Percentiles rank a stretch among this genome's conserved stretches.
Conservation (phyloP, 37 sponge, comb jelly and placozoan species). For the Geodia barretti region DNA sequence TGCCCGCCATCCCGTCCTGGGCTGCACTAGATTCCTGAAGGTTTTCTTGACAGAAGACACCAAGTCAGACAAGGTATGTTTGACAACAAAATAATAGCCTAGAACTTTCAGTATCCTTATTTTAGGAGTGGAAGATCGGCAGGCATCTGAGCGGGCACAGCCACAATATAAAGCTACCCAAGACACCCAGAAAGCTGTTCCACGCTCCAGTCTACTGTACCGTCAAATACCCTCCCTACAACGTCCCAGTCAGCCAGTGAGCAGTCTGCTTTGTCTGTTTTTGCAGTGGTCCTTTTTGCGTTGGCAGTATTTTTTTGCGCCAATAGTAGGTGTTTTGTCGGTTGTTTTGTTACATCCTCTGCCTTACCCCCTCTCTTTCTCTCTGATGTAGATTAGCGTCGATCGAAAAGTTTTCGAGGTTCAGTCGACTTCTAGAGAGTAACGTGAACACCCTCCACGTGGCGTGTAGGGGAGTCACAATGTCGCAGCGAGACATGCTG, state of each 20-base stretch:
- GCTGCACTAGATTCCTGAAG: constrained; percentile 49
- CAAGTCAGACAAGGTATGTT: constrained; percentile 69
- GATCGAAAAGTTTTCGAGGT: constrained; percentile 70
- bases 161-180: constrained; percentile 20
- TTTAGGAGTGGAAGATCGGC: constrained; percentile 78
- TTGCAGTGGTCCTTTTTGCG: too few species aligned
- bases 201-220: constrained; percentile 59
- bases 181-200: constrained; percentile 66
- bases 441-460: constrained; percentile 46
- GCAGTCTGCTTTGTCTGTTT: not conserved
- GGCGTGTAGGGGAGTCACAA: constrained; percentile 32
- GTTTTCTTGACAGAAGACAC: constrained; percentile 73
- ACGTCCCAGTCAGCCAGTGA: constrained; percentile 73
- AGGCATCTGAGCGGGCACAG: constrained; percentile 28
- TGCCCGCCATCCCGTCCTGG: constrained; percentile 74
- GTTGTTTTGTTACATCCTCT: not conserved
- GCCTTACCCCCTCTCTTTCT: constrained; percentile 1
- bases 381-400: constrained; percentile 41
- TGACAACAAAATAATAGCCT: not conserved
- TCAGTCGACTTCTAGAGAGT: constrained; percentile 44
- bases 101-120: too few species aligned
- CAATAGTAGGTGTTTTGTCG: not conserved
- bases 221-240: constrained; percentile 75
- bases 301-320: too few species aligned
- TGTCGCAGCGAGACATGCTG: constrained; percentile 20